Conservation (phyloP, 1,140 invertebrate genomes). For the Limonius californicus region DNA sequence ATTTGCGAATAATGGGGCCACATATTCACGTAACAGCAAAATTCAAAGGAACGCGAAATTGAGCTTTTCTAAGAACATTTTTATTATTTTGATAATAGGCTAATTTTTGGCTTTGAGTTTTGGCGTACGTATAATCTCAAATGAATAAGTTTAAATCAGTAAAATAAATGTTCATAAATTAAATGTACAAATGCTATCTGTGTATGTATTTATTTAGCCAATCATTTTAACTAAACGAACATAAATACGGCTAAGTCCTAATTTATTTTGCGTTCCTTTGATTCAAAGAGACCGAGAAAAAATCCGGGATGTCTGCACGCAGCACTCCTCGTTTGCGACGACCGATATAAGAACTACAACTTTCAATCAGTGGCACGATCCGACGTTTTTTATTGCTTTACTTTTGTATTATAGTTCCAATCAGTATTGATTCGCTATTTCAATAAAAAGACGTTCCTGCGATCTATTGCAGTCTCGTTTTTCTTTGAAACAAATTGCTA, state of each 20-base stretch:
- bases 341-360: slow-evolving; percentile 26
- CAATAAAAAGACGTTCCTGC: background rate
- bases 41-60: too few species aligned
- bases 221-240: slow-evolving; percentile 21
- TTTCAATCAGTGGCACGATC: slow-evolving; percentile 29
- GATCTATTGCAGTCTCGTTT: background rate
- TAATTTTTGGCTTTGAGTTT: too few species aligned
- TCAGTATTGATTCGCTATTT: slow-evolving; percentile 6
- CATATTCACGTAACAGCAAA: too few species aligned
- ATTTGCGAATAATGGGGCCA: background rate
- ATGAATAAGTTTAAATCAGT: too few species aligned
- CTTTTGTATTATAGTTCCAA: slow-evolving; percentile 9
- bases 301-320: slow-evolving; percentile 28
- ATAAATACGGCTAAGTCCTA: slow-evolving; percentile 27
- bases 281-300: slow-evolving; percentile 29
- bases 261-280: slow-evolving; percentile 26
- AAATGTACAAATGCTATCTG: too few species aligned
- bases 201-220: background rate
- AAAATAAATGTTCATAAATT: too few species aligned
- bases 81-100: too few species aligned
- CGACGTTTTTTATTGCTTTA: slow-evolving; percentile 17
- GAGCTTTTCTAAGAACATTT: too few species aligned
- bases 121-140: too few species aligned
- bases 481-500: background rate
- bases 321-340: slow-evolving; percentile 21